phyloP scores from a whole-genome alignment of 2,888 invertebrate species.

The Hypomecis punctinalis region DNA sequence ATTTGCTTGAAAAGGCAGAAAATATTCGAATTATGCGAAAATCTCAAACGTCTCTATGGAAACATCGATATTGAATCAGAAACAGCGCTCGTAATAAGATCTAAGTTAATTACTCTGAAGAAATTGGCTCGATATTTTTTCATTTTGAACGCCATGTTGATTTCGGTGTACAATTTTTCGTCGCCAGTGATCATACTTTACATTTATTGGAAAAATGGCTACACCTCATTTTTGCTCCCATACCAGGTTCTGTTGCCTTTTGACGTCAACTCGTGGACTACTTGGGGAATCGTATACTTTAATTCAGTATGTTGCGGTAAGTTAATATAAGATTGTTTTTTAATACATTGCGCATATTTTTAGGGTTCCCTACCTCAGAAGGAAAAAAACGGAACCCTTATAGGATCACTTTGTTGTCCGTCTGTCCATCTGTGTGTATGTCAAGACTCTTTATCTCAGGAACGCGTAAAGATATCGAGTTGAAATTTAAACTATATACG shows the following conservation, averaged over 20 bases:
- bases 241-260: constrained; percentile 69
- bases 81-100: constrained; percentile 51
- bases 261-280: constrained; percentile 58
- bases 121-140: constrained; percentile 66
- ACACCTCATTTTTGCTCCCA: constrained; percentile 58
- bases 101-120: constrained; percentile 56
- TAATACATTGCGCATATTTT: no score
- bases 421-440: no score
- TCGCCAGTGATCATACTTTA: constrained; percentile 60
- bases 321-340: constrained; percentile 35
- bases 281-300: constrained; percentile 62
- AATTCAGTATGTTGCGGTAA: constrained; percentile 63
- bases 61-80: constrained; percentile 50
- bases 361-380: no score
- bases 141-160: constrained; percentile 62
- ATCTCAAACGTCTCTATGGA: constrained; percentile 53
- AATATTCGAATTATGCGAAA: constrained; percentile 54
- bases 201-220: constrained; percentile 51
- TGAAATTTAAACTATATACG: no score
- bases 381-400: no score
- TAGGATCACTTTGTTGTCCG: no score
- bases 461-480: no score
- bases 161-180: constrained; percentile 70
- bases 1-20: constrained; percentile 49
- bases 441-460: no score